These are phyloP conservation scores for Drosophila limbata DNA, from an alignment of 2,888 invertebrate species.

Conservation along the genomic window DNA sequence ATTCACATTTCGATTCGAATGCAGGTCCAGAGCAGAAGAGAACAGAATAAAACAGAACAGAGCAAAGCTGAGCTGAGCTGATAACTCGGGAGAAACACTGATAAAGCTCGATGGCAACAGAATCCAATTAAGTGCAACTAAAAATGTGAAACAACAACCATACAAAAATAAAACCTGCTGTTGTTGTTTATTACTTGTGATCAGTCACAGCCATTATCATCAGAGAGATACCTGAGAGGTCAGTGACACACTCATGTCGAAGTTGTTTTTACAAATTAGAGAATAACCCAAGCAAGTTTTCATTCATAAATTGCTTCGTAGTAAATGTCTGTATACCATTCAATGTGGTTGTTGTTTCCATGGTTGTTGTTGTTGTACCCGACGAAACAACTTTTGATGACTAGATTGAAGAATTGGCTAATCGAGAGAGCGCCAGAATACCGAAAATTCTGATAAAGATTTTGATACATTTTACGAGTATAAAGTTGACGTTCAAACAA, in stretches of 20 bases:
- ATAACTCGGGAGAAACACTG: conserved; percentile 24
- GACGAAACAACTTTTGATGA: conserved; percentile 6
- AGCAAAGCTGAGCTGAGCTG: conserved; percentile 16
- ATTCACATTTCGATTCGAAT: conserved; percentile 29
- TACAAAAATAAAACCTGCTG: conserved; percentile 1
- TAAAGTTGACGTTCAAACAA: not conserved
- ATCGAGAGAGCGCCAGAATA: conserved; percentile 7
- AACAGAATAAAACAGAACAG: not conserved
- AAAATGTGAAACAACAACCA: not conserved
- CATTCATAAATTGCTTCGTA: conserved; percentile 18
- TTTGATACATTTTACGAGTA: not conserved
- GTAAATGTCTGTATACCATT: conserved; percentile 16
- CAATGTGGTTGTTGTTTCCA: conserved; percentile 2
- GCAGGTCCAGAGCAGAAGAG: conserved; percentile 7
- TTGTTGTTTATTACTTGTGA: conserved; percentile 15
- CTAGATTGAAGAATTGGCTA: not conserved
- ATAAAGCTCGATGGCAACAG: conserved; percentile 21
- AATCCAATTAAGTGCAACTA: conserved; percentile 1
- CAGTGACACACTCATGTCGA: conserved; percentile 25
- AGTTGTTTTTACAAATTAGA: conserved; percentile 1
- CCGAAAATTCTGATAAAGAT: not conserved
- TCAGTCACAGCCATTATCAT: conserved; percentile 11
- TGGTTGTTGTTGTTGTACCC: conserved; percentile 34
- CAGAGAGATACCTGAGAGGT: conserved; percentile 3
- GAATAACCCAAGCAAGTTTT: conserved; percentile 15